These are phyloP conservation scores for Boloria selene DNA, from an alignment of 2,888 invertebrate species.

Conservation along the genomic window DNA sequence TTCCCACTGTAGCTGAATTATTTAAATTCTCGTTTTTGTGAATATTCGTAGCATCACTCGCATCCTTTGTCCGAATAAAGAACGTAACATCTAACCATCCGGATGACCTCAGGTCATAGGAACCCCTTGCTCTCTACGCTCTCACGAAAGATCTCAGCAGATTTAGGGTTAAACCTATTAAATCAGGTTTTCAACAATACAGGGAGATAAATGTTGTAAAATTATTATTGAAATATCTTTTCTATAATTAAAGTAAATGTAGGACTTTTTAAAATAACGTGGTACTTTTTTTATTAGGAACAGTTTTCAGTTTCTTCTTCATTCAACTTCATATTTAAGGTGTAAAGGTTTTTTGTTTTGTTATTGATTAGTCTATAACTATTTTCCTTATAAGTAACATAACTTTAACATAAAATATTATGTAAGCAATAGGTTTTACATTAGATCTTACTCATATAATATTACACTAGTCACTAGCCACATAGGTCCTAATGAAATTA, in stretches of 20 bases:
- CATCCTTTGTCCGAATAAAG: conserved; percentile 24
- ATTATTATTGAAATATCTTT: neutral
- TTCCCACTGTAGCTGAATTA: neutral
- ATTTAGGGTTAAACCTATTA: conserved; percentile 35
- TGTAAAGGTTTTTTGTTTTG: too few species aligned
- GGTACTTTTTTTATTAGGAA: too few species aligned
- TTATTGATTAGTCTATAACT: too few species aligned
- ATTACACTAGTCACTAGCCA: neutral
- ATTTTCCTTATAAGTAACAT: too few species aligned
- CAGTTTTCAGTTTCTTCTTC: too few species aligned
- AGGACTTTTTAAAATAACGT: too few species aligned
- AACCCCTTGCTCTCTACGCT: conserved; percentile 60
- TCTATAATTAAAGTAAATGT: too few species aligned
- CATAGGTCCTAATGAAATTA: conserved; percentile 50
- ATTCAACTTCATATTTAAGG: too few species aligned
- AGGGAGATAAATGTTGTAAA: neutral
- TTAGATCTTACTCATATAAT: neutral
- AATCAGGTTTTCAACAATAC: conserved; percentile 19
- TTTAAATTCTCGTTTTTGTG: neutral
- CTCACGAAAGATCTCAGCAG: conserved; percentile 60
- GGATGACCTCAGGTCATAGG: conserved; percentile 61
- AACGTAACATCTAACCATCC: conserved; percentile 43
- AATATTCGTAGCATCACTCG: too few species aligned
- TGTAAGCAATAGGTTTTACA: too few species aligned
- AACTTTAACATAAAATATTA: too few species aligned